phyloP scores from a whole-genome alignment of 2,113 vertebrate genomes.

The Strix uralensis region DNA sequence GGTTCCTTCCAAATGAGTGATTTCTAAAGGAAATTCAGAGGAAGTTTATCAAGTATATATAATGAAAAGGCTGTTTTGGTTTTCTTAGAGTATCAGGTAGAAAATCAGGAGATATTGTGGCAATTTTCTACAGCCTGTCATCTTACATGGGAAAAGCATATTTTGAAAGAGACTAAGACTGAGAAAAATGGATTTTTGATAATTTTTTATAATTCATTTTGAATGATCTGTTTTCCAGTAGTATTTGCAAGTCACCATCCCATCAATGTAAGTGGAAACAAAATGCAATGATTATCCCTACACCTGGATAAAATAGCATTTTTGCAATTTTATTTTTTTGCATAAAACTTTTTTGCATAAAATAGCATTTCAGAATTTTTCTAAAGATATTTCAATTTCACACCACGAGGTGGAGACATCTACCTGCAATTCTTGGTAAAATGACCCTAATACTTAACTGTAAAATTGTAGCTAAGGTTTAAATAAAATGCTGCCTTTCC shows the following conservation, averaged over 20 bases:
- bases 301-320: background rate
- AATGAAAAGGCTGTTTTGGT: background rate
- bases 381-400: background rate
- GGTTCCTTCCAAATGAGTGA: background rate
- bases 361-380: background rate
- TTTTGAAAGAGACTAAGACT: background rate
- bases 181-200: background rate
- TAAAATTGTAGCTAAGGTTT: background rate
- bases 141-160: background rate
- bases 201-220: background rate
- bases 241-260: background rate
- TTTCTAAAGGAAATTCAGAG: background rate
- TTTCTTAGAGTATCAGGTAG: background rate
- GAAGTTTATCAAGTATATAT: no score
- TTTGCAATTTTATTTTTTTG: background rate
- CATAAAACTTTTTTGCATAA: background rate
- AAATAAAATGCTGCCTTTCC: background rate
- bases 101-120: background rate
- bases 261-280: background rate
- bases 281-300: background rate
- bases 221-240: background rate
- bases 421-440: background rate
- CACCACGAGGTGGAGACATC: constrained; percentile 12
- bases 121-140: background rate
- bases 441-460: rapidly evolving